phyloP scores from a whole-genome alignment of 2,888 invertebrate species.

The Tipula confusa region DNA sequence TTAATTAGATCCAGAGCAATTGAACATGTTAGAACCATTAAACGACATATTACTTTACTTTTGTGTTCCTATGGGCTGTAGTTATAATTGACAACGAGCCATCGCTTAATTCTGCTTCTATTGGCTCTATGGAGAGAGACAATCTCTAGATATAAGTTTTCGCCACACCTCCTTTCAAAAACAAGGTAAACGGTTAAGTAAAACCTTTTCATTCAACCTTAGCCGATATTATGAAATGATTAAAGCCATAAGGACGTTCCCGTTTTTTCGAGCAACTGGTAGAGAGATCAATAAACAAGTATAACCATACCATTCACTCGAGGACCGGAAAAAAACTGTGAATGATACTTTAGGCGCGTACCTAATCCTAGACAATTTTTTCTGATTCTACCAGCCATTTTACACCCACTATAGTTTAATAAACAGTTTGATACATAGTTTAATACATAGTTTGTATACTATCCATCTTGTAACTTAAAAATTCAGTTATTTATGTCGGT shows the following conservation, averaged over 20 bases:
- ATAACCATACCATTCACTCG: too few species aligned
- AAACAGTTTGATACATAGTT: too few species aligned
- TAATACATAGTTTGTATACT: too few species aligned
- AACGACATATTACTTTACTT: slow-evolving; percentile 31
- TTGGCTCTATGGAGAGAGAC: slow-evolving; percentile 32
- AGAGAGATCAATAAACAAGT: too few species aligned
- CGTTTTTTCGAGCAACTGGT: too few species aligned
- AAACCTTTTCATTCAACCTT: slow-evolving; percentile 34
- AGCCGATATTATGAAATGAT: slow-evolving; percentile 32
- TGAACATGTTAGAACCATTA: slow-evolving; percentile 31
- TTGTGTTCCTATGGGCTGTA: slow-evolving; percentile 25
- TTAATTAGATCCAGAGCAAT: slow-evolving; percentile 32
- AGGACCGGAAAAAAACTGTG: too few species aligned
- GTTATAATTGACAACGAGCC: slow-evolving; percentile 33
- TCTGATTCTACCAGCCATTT: too few species aligned
- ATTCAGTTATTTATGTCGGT: too few species aligned
- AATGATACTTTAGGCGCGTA: too few species aligned
- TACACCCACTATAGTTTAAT: too few species aligned
- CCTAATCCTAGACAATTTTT: too few species aligned
- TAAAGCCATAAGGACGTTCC: slow-evolving; percentile 29
- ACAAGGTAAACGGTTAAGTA: slow-evolving; percentile 32
- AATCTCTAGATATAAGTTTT: slow-evolving; percentile 31
- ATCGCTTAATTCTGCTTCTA: slow-evolving; percentile 31
- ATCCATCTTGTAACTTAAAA: too few species aligned
- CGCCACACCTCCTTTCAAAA: slow-evolving; percentile 32